Evolutionary conservation across 1,140 invertebrate species (phyloP).

Genomic region (Radopholus similis): DNA sequence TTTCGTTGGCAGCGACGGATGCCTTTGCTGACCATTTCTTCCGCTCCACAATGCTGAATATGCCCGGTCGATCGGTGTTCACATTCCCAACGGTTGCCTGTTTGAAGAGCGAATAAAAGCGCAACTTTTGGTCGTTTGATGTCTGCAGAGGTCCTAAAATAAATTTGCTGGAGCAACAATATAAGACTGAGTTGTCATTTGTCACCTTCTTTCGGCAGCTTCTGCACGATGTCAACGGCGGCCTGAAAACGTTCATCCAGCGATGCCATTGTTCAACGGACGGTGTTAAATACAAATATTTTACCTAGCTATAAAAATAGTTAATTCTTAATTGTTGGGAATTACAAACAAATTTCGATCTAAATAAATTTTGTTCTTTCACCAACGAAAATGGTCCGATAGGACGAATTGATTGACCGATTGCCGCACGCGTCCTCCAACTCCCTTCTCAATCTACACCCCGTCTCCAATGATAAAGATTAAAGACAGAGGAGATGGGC

Average conservation of each 20-base stretch:
- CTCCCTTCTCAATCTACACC: no score
- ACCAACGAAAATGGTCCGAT: no score
- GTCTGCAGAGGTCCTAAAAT: constrained; percentile 44
- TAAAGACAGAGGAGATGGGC: no score
- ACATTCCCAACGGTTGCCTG: constrained; percentile 58
- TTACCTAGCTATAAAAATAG: no score
- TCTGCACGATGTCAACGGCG: constrained; percentile 57
- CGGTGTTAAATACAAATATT: no score
- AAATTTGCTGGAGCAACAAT: constrained; percentile 8
- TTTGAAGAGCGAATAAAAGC: constrained; percentile 57
- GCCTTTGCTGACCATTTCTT: constrained; percentile 54
- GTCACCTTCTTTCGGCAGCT: constrained; percentile 52
- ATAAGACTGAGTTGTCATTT: neutral
- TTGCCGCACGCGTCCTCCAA: no score
- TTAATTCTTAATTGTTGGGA: no score
- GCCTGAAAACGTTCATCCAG: constrained; percentile 55
- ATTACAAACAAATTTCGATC: no score
- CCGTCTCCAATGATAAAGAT: no score
- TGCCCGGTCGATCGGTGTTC: constrained; percentile 55
- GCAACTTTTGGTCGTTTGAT: constrained; percentile 56
- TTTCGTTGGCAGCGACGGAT: no score
- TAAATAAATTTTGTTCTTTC: no score
- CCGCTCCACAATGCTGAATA: constrained; percentile 52
- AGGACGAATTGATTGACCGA: no score
- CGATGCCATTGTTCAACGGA: constrained; percentile 29